Evolutionary conservation across 1,140 invertebrate genomes (phyloP).

Genomic region (Drosophila sp.): DNA sequence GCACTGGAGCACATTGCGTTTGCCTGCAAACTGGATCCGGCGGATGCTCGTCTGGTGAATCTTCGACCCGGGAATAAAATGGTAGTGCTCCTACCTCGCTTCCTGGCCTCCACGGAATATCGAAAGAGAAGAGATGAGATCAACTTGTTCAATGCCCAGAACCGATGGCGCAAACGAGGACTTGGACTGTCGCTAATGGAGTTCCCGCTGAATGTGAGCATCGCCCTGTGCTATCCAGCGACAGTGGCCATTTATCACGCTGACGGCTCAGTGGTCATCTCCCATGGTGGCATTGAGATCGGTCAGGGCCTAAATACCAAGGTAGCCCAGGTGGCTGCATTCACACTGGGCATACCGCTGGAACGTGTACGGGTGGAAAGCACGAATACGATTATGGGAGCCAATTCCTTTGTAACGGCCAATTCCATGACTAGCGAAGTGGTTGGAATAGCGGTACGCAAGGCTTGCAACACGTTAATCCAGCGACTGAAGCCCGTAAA

Average conservation of each 20-base stretch:
- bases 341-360: slow-evolving; percentile 89
- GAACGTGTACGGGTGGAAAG: slow-evolving; percentile 89
- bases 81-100: slow-evolving; percentile 73
- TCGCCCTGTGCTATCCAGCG: slow-evolving; percentile 85
- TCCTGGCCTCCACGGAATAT: slow-evolving; percentile 84
- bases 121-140: slow-evolving; percentile 85
- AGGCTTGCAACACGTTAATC: slow-evolving; percentile 88
- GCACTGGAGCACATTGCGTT: slow-evolving; percentile 93
- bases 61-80: slow-evolving; percentile 85
- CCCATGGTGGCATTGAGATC: slow-evolving; percentile 89
- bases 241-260: slow-evolving; percentile 87
- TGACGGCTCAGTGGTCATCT: slow-evolving; percentile 89
- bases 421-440: slow-evolving; percentile 90
- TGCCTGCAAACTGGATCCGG: slow-evolving; percentile 88
- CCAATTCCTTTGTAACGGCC: slow-evolving; percentile 88
- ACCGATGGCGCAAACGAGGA: slow-evolving; percentile 89
- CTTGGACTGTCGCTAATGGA: slow-evolving; percentile 86
- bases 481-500: slow-evolving; percentile 88
- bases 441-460: slow-evolving; percentile 88
- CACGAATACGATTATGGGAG: slow-evolving; percentile 87
- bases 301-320: slow-evolving; percentile 91
- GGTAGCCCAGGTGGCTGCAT: slow-evolving; percentile 90
- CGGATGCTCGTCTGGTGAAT: slow-evolving; percentile 88
- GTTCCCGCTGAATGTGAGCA: slow-evolving; percentile 86
- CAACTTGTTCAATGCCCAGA: slow-evolving; percentile 87